A percentile compares a stretch with the other conserved stretches of the same genome.
Evolutionary conservation across 2,888 invertebrate genomes (phyloP).

Genomic region (Pseudococcus jackbeardsleyi): DNA sequence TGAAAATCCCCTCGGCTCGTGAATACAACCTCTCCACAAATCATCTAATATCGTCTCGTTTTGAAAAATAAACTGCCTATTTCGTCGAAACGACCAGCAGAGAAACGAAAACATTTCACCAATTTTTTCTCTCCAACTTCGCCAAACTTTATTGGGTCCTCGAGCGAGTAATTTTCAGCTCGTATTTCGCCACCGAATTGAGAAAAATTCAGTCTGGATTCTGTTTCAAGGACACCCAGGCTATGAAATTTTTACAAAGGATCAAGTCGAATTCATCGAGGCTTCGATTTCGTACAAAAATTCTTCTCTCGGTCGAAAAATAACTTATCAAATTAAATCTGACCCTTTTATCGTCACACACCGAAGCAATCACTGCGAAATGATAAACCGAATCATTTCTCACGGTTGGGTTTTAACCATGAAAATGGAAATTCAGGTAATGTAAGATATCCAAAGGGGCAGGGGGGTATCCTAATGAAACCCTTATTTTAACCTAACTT

Average conservation of each 20-base stretch:
- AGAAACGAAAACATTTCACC: too few relatives aligned
- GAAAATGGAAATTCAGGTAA: constrained; percentile 16
- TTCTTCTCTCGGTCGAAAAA: not conserved
- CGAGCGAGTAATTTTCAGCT: too few relatives aligned
- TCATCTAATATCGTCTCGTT: too few relatives aligned
- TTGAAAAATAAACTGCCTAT: too few relatives aligned
- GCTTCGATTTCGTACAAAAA: not conserved
- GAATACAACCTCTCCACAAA: not conserved
- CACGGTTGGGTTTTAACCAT: not conserved
- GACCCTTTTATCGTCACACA: constrained; percentile 6
- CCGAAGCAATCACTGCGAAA: constrained; percentile 5
- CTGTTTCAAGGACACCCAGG: too few relatives aligned
- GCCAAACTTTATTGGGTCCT: too few relatives aligned
- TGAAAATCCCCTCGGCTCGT: not conserved
- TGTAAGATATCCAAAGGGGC: not conserved
- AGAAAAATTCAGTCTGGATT: too few relatives aligned
- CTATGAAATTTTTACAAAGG: too few relatives aligned
- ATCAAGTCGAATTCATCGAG: not conserved
- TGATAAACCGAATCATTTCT: constrained; percentile 42
- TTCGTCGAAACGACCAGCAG: too few relatives aligned
- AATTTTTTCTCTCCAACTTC: too few relatives aligned
- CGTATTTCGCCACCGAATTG: too few relatives aligned
- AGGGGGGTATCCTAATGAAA: constrained; percentile 19
- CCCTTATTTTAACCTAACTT: constrained; percentile 41
- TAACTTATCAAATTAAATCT: not conserved